phyloP scores from a whole-genome alignment of 2,888 invertebrate genomes.

The Apamea epomidion region DNA sequence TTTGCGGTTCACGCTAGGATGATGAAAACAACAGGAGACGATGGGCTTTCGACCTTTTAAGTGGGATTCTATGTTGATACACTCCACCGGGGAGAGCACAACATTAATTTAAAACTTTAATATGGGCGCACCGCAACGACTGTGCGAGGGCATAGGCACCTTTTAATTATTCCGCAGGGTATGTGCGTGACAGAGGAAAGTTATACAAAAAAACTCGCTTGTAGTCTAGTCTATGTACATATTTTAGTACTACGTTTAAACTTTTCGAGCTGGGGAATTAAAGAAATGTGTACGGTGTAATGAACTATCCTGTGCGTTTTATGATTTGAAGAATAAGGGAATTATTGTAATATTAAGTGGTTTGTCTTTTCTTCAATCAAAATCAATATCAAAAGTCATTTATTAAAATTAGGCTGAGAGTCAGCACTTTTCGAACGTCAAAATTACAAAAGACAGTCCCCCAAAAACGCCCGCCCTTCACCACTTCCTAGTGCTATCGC shows the following conservation, averaged over 20 bases:
- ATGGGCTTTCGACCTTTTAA: constrained; percentile 51
- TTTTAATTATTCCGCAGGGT: constrained; percentile 64
- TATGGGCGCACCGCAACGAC: constrained; percentile 47
- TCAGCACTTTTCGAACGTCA: too few species aligned
- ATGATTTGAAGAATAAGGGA: not conserved
- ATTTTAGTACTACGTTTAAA: constrained; percentile 52
- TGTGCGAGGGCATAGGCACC: constrained; percentile 51
- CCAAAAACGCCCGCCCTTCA: too few species aligned
- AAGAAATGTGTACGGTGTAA: constrained; percentile 5
- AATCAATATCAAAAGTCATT: too few species aligned
- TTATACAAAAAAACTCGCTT: constrained; percentile 50
- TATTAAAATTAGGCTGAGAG: too few species aligned
- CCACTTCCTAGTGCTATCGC: too few species aligned
- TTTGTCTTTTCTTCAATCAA: not conserved
- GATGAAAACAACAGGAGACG: constrained; percentile 10
- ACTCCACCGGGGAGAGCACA: constrained; percentile 44
- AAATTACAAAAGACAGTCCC: too few species aligned
- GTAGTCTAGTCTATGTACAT: constrained; percentile 58
- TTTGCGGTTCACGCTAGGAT: constrained; percentile 11
- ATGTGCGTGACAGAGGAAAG: constrained; percentile 61
- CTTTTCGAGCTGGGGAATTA: constrained; percentile 47
- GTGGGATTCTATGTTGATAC: constrained; percentile 65
- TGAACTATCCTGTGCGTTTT: not conserved
- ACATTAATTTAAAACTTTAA: constrained; percentile 70
- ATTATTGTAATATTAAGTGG: not conserved